Evolutionary conservation across 2,888 invertebrate genomes (phyloP), one percentile per base, ranked within the genome.

Genomic region (Trichogramma evanescens): DNA sequence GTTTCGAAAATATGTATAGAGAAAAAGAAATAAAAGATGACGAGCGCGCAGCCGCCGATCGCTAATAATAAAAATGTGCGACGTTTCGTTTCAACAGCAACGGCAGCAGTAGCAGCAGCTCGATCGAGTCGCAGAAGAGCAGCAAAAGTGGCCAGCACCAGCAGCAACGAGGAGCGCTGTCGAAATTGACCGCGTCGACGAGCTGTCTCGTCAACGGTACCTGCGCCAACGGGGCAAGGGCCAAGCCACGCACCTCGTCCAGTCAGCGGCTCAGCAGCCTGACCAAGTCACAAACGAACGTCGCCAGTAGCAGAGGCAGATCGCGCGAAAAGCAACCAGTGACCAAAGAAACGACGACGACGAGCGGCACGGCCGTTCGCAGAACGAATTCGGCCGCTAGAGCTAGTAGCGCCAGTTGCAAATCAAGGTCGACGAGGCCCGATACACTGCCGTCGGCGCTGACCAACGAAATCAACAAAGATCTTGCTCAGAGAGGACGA

Each of bases 261-360:
- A 44, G 50, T 5, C 59, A 57, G 39, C 54, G 59, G 3, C 26
- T 26, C 26, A 46, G 7, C 44, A 50, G 58, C 5, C 60, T 63
- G 8, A 53, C 57, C 56, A 54, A 59, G 26, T 45, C 54, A 0
- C 61, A 58, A 44, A 54, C 54, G 7, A 41, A 7, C 42, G 56
- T 55, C 6, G 50, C 61, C 44, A 61, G 59, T 6, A 62, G 67
- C 45, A 81, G 85, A 41, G 83, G 84, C 1, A 79, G 85, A 66
- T 83, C 85, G 67, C 78, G 84, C 65, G 86, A 86, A 65, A 84
- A 84, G 67, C 26, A 26, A 26, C 26, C 83, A 7, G 2, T 26
- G 6, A 39, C 13, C 7, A 59, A 63, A 13, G 59, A 58, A 6
- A 80, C 7, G 44, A 80, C 81, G 46, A 46, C 40, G 56, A 61